phyloP scores from a whole-genome alignment of 2,888 invertebrate genomes.

The Chironomus riparius region DNA sequence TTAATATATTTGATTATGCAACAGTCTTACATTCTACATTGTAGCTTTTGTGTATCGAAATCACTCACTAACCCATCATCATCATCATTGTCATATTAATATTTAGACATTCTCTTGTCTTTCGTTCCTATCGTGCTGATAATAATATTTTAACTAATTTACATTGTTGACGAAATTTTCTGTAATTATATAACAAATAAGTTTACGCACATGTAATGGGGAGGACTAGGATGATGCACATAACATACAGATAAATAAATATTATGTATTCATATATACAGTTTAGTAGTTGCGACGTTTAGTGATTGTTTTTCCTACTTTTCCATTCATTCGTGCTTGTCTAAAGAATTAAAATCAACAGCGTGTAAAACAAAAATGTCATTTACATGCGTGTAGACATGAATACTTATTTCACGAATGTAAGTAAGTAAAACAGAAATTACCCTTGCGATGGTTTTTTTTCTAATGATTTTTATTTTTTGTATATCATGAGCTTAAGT shows the following conservation, averaged over 20 bases:
- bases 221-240: neutral
- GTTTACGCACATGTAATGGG: neutral
- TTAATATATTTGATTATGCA: neutral
- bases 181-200: slow-evolving; percentile 10
- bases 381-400: slow-evolving; percentile 13
- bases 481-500: too few species aligned
- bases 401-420: too few species aligned
- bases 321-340: neutral
- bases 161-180: slow-evolving; percentile 13
- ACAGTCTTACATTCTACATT: neutral
- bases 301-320: too few species aligned
- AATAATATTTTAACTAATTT: slow-evolving; percentile 5
- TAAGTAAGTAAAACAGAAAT: too few species aligned
- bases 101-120: too few species aligned
- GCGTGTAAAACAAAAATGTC: slow-evolving; percentile 17
- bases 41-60: too few species aligned
- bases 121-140: neutral
- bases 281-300: too few species aligned
- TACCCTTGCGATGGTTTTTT: too few species aligned
- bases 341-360: slow-evolving; percentile 7
- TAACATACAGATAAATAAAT: too few species aligned
- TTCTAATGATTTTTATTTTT: too few species aligned
- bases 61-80: neutral
- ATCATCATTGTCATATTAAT: neutral
- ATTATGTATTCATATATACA: too few species aligned